Evolutionary conservation across 2,113 vertebrate species (phyloP).

Genomic region (Regulus satrapa): DNA sequence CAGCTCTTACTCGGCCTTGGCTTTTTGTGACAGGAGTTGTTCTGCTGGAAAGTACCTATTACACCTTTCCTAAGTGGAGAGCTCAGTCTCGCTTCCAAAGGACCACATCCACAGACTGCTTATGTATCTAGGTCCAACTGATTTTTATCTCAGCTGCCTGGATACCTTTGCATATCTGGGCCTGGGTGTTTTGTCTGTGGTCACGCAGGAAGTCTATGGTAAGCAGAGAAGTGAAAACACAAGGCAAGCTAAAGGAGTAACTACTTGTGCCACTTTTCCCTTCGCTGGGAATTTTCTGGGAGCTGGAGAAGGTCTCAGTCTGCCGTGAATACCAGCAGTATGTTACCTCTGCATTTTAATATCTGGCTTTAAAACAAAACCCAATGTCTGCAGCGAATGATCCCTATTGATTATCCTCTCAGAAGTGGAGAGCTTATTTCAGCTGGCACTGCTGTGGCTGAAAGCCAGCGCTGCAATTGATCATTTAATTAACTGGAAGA

Average conservation of each 20-base stretch:
- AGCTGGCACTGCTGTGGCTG: background rate
- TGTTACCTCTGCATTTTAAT: background rate
- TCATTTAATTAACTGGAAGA: constrained; percentile 60
- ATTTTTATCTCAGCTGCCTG: constrained; percentile 19
- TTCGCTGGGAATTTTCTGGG: background rate
- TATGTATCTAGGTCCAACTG: background rate
- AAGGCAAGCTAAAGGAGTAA: background rate
- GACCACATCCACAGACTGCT: background rate
- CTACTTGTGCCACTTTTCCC: background rate
- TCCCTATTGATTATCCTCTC: background rate
- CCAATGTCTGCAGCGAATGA: background rate
- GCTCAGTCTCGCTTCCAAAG: background rate
- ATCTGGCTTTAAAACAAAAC: background rate
- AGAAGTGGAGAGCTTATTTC: background rate
- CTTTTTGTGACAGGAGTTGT: background rate
- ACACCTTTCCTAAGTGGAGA: background rate
- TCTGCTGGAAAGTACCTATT: background rate
- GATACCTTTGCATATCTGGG: background rate
- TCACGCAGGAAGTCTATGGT: background rate
- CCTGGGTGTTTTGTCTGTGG: constrained; percentile 27
- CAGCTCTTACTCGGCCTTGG: background rate
- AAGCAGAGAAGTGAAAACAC: constrained; percentile 11
- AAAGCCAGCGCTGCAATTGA: constrained; percentile 21
- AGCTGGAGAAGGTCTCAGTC: background rate
- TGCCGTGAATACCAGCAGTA: background rate